Percentiles rank a stretch among this genome's conserved stretches.
Conservation (phyloP, 2,888 invertebrate genomes). For the Rhimphoctona megacephalus region DNA sequence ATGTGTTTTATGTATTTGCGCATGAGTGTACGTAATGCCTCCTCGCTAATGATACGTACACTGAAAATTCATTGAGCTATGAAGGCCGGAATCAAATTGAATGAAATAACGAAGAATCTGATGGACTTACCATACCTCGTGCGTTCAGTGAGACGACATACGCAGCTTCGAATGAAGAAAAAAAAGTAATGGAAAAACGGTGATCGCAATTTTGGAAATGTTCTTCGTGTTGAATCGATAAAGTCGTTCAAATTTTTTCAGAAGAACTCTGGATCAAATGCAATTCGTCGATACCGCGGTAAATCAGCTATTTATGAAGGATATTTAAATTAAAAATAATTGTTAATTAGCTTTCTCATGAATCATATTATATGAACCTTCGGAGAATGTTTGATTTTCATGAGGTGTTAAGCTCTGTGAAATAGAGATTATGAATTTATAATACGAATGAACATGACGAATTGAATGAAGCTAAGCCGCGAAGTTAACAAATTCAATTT, state of each 20-base stretch:
- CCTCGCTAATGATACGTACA: neutral
- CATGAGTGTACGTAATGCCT: neutral
- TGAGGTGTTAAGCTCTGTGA: neutral
- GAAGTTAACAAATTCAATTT: too few species aligned
- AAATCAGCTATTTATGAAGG: neutral
- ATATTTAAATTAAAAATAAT: neutral
- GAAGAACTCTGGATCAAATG: too few species aligned
- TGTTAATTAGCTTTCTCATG: too few species aligned
- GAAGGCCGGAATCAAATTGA: constrained; percentile 49
- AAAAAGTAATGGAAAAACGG: neutral
- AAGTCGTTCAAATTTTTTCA: too few species aligned
- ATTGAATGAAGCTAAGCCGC: too few species aligned
- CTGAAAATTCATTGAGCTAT: constrained; percentile 47
- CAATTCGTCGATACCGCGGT: too few species aligned
- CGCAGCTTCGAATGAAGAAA: too few species aligned
- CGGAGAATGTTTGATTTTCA: neutral
- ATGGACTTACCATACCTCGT: neutral
- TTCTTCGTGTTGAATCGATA: neutral
- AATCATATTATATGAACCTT: neutral
- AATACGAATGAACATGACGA: neutral
- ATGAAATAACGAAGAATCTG: constrained; percentile 29
- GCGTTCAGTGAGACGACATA: neutral
- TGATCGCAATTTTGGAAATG: neutral
- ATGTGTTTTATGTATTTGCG: neutral
- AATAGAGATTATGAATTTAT: neutral